These are phyloP conservation scores for Apodemia mormo DNA, from an alignment of 2,888 invertebrate genomes.

Conservation along the genomic window DNA sequence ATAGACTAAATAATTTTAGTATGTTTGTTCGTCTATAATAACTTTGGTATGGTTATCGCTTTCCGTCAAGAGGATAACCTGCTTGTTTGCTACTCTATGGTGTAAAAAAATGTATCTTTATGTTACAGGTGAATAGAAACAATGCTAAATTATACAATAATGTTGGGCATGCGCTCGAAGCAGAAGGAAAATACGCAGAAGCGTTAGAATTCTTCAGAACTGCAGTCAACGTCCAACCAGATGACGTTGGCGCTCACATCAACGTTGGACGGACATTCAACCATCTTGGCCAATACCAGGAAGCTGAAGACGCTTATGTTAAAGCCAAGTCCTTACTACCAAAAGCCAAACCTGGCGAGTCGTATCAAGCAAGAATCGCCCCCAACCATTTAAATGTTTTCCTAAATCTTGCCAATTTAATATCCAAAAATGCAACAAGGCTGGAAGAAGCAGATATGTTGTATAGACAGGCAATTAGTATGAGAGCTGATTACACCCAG, in stretches of 20 bases:
- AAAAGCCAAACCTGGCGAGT: constrained; percentile 95
- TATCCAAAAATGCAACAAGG: constrained; percentile 94
- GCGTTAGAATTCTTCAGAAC: constrained; percentile 95
- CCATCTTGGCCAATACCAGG: constrained; percentile 87
- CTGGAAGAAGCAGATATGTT: constrained; percentile 96
- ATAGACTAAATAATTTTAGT: too few species aligned
- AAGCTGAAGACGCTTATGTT: constrained; percentile 96
- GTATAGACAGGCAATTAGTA: constrained; percentile 97
- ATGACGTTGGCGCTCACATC: constrained; percentile 98
- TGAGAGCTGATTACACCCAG: constrained; percentile 97
- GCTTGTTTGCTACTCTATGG: too few species aligned
- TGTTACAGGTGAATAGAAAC: constrained; percentile 89
- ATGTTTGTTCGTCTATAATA: too few species aligned
- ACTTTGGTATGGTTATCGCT: too few species aligned
- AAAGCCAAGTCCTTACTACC: constrained; percentile 94
- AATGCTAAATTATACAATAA: constrained; percentile 99
- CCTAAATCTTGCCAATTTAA: constrained; percentile 95
- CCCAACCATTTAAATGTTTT: constrained; percentile 98
- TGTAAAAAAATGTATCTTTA: background rate
- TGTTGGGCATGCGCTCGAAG: constrained; percentile 97
- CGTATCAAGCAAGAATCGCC: constrained; percentile 96
- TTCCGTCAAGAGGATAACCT: too few species aligned
- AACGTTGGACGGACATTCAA: constrained; percentile 98
- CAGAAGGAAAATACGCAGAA: constrained; percentile 84
- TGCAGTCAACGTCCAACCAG: constrained; percentile 95